Base-by-base conservation (phyloP, 1,140 invertebrate species). In the Propsilocerus akamusi region DNA sequence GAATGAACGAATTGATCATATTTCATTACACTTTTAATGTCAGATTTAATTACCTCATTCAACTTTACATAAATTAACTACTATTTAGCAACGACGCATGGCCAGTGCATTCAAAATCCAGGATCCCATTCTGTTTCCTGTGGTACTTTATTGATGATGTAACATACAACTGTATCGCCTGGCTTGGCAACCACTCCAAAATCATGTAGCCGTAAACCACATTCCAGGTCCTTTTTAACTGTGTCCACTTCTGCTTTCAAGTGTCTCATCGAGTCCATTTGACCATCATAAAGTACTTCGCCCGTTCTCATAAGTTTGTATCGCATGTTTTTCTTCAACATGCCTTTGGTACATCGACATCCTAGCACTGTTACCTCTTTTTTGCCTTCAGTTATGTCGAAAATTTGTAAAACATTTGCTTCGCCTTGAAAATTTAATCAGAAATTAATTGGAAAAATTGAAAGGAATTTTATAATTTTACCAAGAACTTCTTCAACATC, bases 301-400 rank as follows among this genome's bases (percentile, higher is more conserved):
- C 74, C 70, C n/a, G 73, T 67, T n/a, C 91, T 66, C 0, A 85
- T 51, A 12, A 97, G 53, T 56, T 77, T 74, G 62, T 80, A 93
- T 2, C 69, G 55, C 1, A 72, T 77, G 49, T 71, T 68, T 59
- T 82, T 82, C 53, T 81, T 78, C 0, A 97, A 69, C 1, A 69
- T 55, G 2, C 92, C 92, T 65, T 84, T 85, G 0, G 69, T 68
- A 63, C 91, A 96, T 14, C 81, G 70, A 59, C 86, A 92, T 0
- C 94, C 94, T 2, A 91, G 92, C 5, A 97, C 83, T 4, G 79
- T 78, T 1, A 90, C 68, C 63, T 88, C 86, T 58, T 86, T 86
- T 58, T 74, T 81, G 25, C 80, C 80, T 56, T 90, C 83, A 23
- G 76, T 86, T 25, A 96, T 78, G 49, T 80, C 58, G 64, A 97